Evolutionary conservation across 2,888 invertebrate species (phyloP), one percentile per base, ranked within the genome.

Genomic region (Empis livida): DNA sequence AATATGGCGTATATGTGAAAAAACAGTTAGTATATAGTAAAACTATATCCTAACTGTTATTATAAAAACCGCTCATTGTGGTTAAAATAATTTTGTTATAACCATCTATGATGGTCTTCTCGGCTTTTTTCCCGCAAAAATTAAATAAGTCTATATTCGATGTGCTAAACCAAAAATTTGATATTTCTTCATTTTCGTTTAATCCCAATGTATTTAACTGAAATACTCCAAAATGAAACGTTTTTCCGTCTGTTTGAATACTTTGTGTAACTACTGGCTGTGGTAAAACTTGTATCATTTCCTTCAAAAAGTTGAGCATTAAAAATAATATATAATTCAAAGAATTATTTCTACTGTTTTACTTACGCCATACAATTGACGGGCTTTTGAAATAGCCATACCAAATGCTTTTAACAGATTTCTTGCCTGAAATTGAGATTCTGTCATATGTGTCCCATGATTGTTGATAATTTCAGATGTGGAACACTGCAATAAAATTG

Each of bases 131-230:
- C 49, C 72, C 64, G 58, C 84, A 81, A 46, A 73, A 71, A 42
- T 77, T 72, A 57, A 82, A 90, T 16, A 91, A 61, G 53, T 78
- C 69, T 44, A 83, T 67, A 53, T 73, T 67, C 16, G 80, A 76
- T 43, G 76, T 75, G 58, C 78, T 77, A 76, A 87, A 94, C 78
- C 85, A 88, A 54, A 84, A 74, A 68, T 95, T 95, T 62, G 81
- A 86, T 1, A 73, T 64, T 23, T 76, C 76, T 20, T 75, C 72
- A 13, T 58, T 62, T 1, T 76, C 73, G 53, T 72, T 69, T 3
- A 88, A 66, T 64, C 87, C 76, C 32, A 89, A 69, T 1, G 87
- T 87, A 59, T 91, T 90, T 13, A 95, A 71, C 68, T 95, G 91
- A 49, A 87, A 78, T 15, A 89, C 77, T 5, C 84, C 82, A 62